Evolutionary conservation across 2,113 vertebrate genomes (phyloP).

Genomic region (Canis aureus): DNA sequence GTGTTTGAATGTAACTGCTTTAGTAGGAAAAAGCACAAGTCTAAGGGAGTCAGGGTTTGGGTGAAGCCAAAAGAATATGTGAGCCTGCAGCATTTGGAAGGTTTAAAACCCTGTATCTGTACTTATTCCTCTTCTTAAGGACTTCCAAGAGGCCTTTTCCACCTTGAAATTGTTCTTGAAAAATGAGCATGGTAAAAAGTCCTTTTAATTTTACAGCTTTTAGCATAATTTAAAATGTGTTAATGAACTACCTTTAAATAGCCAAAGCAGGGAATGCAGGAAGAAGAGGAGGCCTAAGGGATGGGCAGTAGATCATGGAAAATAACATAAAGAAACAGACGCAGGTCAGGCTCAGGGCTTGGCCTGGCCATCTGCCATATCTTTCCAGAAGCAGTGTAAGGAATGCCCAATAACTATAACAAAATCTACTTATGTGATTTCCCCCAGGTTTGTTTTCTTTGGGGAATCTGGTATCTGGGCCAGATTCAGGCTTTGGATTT

Average conservation of each 20-base stretch:
- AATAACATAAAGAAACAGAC: not conserved
- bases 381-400: conserved; percentile 14
- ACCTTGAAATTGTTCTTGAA: conserved; percentile 54
- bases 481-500: not conserved
- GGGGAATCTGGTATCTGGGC: not conserved
- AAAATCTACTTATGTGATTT: not conserved
- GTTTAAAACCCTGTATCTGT: not conserved
- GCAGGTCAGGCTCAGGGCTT: not conserved
- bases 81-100: not conserved
- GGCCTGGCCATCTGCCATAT: not conserved
- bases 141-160: not conserved
- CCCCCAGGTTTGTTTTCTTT: not conserved
- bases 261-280: not conserved
- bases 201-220: conserved; percentile 56
- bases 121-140: not conserved
- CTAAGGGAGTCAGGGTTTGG: conserved; percentile 28
- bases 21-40: not conserved
- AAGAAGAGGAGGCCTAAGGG: not conserved
- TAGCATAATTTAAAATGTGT: conserved; percentile 67
- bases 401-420: not conserved
- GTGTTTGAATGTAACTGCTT: conserved; percentile 33
- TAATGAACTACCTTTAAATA: conserved; percentile 69
- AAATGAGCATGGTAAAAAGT: conserved; percentile 27
- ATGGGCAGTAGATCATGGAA: conserved; percentile 29
- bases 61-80: not conserved